Base-by-base conservation (phyloP, 2,113 vertebrate genomes). In the Zapornia atra region DNA sequence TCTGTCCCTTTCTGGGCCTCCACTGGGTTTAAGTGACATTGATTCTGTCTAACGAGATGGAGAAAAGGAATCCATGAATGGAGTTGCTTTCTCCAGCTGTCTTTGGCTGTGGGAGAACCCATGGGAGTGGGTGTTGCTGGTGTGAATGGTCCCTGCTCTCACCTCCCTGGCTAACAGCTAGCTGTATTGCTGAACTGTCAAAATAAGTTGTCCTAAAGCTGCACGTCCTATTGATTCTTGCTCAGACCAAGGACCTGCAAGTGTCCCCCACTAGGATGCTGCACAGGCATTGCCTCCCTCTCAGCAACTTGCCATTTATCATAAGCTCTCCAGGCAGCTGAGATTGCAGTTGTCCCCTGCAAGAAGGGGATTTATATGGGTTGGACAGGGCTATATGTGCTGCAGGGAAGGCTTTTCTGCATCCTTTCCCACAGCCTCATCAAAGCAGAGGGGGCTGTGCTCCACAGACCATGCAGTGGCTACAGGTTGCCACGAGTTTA, bases 131-230 rank as follows among this genome's bases (percentile, higher is more conserved):
- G 26, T 1, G 9, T 3, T 56, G 25, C 4, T 80, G 72, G 28
- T 59, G 38, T 64, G 68, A 68, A 20, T 31, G 66, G 16, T 61
- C 15, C 33, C 71, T 77, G 82, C 50, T 86, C n/a, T 73, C 40
- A 56, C 59, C 26, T 51, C 7, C 28, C 60, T 77, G 44, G 15
- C 79, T 92, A 82, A 59, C 81, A 88, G 56, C 65, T 90, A 86
- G 51, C 65, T 90, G 59, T 17, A 8, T 31, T 66, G 56, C 80
- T 53, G 77, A 89, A 61, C 86, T 91, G 77, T 82, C 89, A 81
- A 9, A 70, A 78, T 33, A 81, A 31, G 11, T 29, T 88, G 50
- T 78, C 36, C 68, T 38, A 5, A 63, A 86, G 82, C 40, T 86
- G 46, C 29, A 15, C 44, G 25, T 87, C 57, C 53, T 46, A 0